These are phyloP conservation scores for Craniophora ligustri DNA, from an alignment of 2,888 invertebrate species.

Conservation along the genomic window DNA sequence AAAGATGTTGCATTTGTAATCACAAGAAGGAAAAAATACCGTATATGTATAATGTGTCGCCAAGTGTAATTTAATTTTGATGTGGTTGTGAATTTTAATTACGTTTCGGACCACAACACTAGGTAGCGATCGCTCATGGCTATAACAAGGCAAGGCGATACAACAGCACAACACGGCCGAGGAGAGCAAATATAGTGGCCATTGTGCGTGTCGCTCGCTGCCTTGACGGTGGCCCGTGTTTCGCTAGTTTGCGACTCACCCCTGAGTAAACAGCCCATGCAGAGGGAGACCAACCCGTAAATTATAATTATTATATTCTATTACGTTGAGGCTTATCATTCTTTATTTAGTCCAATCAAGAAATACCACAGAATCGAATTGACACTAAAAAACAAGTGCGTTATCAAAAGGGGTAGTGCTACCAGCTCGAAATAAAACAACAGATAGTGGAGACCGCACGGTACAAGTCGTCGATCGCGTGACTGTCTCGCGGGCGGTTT, in stretches of 20 bases:
- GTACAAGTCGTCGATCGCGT: conserved; percentile 74
- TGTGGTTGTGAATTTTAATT: conserved; percentile 74
- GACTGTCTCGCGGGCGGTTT: conserved; percentile 79
- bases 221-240: conserved; percentile 71
- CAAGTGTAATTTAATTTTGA: conserved; percentile 60
- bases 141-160: conserved; percentile 62
- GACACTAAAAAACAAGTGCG: conserved; percentile 49
- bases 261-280: conserved; percentile 73
- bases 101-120: conserved; percentile 69
- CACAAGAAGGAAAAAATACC: no score
- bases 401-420: conserved; percentile 57
- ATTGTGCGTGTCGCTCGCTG: conserved; percentile 78
- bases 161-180: conserved; percentile 65
- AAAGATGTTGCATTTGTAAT: no score
- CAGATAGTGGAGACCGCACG: conserved; percentile 67
- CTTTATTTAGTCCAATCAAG: conserved; percentile 11
- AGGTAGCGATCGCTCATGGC: conserved; percentile 67
- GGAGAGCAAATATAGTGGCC: conserved; percentile 72
- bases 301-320: conserved; percentile 62
- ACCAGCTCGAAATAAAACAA: conserved; percentile 71
- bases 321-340: conserved; percentile 47
- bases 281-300: conserved; percentile 66
- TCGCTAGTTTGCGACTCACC: conserved; percentile 71
- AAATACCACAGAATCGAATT: conserved; percentile 28
- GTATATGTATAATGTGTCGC: no score